phyloP scores from a whole-genome alignment of 2,113 vertebrate genomes.

The Edolisoma coerulescens region DNA sequence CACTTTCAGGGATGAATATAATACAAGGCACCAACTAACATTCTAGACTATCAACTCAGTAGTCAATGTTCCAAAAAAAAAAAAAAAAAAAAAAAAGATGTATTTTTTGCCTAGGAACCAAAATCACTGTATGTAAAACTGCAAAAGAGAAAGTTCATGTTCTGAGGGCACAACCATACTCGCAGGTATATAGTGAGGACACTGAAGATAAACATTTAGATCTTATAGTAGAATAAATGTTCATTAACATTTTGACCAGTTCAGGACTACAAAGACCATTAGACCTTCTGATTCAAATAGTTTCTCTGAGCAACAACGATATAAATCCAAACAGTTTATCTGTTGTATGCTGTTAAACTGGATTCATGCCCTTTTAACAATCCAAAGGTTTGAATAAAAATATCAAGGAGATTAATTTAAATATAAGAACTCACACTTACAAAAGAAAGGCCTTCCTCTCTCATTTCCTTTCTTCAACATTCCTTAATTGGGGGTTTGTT shows the following conservation, averaged over 20 bases:
- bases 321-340: not conserved
- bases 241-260: not conserved
- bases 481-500: not conserved
- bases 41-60: not conserved
- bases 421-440: not conserved
- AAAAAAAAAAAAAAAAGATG: not conserved
- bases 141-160: not conserved
- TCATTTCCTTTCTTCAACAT: not conserved
- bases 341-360: not conserved
- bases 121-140: not conserved
- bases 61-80: not conserved
- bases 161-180: not conserved
- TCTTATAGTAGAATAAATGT: not conserved
- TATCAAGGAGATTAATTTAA: not conserved
- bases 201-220: not conserved
- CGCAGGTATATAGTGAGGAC: not conserved
- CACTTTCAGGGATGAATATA: not conserved
- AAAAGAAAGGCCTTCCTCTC: not conserved
- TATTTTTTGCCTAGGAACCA: not conserved
- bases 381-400: not conserved
- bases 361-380: not conserved
- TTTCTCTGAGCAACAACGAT: not conserved
- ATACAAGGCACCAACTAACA: not conserved
- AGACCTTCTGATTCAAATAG: not conserved
- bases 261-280: not conserved